These are phyloP conservation scores for Trichogramma dendrolimi DNA, from an alignment of 2,888 invertebrate species.

Conservation along the genomic window DNA sequence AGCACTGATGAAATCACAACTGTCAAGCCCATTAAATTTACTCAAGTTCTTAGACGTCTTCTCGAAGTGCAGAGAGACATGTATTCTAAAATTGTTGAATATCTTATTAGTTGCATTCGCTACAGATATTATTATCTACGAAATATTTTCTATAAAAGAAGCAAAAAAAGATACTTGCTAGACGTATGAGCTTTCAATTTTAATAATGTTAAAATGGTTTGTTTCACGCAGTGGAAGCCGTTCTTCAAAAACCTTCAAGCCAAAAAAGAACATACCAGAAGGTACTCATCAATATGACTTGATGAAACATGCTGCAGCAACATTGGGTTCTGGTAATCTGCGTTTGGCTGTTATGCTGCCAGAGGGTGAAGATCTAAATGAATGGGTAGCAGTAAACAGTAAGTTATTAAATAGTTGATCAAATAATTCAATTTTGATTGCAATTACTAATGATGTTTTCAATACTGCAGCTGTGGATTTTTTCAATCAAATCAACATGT, in stretches of 20 bases:
- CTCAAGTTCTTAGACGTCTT: conserved; percentile 4
- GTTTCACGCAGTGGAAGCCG: conserved; percentile 69
- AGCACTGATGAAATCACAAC: conserved; percentile 24
- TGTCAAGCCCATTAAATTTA: conserved; percentile 12
- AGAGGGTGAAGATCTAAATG: conserved; percentile 98
- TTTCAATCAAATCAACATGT: conserved; percentile 99
- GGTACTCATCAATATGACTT: conserved; percentile 98
- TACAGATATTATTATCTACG: conserved; percentile 21
- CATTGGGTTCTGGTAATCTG: conserved; percentile 94
- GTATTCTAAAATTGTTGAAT: conserved; percentile 25
- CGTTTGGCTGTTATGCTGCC: conserved; percentile 93
- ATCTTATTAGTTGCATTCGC: conserved; percentile 20
- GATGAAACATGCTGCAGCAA: conserved; percentile 99
- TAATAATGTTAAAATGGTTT: conserved; percentile 25
- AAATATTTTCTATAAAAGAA: conserved; percentile 25
- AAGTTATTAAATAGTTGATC: conserved; percentile 52
- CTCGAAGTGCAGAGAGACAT: conserved; percentile 18
- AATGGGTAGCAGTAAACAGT: conserved; percentile 99
- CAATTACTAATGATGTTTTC: conserved; percentile 5
- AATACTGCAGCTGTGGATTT: conserved; percentile 88
- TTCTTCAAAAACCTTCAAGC: conserved; percentile 96
- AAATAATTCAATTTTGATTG: neutral
- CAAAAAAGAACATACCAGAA: conserved; percentile 97
- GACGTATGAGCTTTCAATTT: conserved; percentile 24
- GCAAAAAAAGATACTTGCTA: conserved; percentile 24